Evolutionary conservation across 2,888 invertebrate species (phyloP), one percentile per base, ranked within the genome.

Genomic region (Coleophora flavipennella): DNA sequence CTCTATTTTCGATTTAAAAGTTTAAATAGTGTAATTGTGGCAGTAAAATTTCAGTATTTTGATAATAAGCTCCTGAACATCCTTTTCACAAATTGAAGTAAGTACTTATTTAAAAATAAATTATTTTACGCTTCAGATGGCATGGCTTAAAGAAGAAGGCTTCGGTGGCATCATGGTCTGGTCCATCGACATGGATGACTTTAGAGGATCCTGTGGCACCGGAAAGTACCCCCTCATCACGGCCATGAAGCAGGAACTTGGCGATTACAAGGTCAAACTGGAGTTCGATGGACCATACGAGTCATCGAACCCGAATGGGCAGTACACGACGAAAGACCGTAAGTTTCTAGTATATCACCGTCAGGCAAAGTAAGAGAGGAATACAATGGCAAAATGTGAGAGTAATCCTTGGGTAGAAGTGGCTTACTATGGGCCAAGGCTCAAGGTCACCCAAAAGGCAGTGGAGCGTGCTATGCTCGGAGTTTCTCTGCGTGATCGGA

Each of bases 181-280:
- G 97, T 96, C 96, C 0, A 88, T 97, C 20, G 97, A 97, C 61
- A 93, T 97, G 95, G 97, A 97, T 61, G 97, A 97, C 73, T 97
- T 97, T 84, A 86, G 90, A 48, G 96, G 96, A 8, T 89, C 91
- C 8, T 97, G 97, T 59, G 96, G 96, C 8, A 91, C 92, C 39
- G 95, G 94, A 33, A 95, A 94, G 62, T 97, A 92, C 70, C 97
- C 97, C 0, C 84, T 97, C 34, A 90, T 97, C 44, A 92, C 90
- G 39, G 91, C 96, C 0, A 92, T 97, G 87, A 91, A 90, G 50
- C 92, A 95, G 60, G 95, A 96, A 62, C 85, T 97, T 10, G 88
- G 90, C 39, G 92, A 89, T 13, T 96, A 96, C 71, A 90, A 91
- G 59, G 95, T 96, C 1, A 88, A 87, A 49, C 74, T 95, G 38